A percentile compares a stretch with the other conserved stretches of the same genome.
phyloP scores from a whole-genome alignment of 2,888 invertebrate species.

The Deilephila elpenor region DNA sequence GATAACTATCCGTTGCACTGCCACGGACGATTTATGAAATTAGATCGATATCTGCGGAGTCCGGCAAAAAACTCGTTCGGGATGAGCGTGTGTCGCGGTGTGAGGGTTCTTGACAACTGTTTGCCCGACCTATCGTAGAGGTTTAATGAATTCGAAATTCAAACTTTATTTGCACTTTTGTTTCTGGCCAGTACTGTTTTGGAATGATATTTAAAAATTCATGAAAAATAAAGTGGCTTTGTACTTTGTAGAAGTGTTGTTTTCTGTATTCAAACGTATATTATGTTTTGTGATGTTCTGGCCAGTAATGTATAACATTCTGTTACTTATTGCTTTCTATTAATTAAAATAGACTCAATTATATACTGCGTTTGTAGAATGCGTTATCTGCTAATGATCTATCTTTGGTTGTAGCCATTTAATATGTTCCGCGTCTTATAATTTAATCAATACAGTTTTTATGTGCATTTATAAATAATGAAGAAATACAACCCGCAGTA shows the following conservation, averaged over 20 bases:
- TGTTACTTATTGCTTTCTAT: no score
- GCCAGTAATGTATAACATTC: no score
- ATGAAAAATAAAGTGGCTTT: no score
- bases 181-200: no score
- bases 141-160: not conserved
- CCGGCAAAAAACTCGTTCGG: constrained; percentile 25
- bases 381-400: no score
- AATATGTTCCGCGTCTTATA: not conserved
- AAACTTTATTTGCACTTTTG: not conserved
- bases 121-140: not conserved
- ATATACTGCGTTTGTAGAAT: no score
- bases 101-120: constrained; percentile 14
- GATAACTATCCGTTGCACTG: constrained; percentile 49
- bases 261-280: no score
- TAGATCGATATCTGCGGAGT: constrained; percentile 39
- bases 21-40: constrained; percentile 57
- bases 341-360: no score
- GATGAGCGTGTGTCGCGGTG: constrained; percentile 1
- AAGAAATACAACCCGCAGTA: constrained; percentile 7
- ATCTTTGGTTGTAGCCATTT: no score
- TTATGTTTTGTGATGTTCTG: no score
- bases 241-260: no score
- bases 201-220: no score
- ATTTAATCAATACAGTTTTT: not conserved
- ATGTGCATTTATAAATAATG: constrained; percentile 34